Evolutionary conservation across 2,888 invertebrate genomes (phyloP).

Genomic region (Synanthedon vespiformis): DNA sequence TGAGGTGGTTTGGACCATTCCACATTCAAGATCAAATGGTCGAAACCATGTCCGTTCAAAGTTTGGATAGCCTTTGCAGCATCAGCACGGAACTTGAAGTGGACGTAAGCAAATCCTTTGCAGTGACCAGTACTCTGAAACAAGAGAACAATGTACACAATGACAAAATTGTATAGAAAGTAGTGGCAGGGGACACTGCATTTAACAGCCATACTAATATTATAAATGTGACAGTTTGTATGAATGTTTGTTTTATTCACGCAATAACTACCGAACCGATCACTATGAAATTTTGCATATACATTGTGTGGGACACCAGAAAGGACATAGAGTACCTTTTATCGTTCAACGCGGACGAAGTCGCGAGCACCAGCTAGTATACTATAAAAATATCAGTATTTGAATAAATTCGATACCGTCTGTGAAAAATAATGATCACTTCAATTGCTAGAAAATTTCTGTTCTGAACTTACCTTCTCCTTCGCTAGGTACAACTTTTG

Average conservation of each 20-base stretch:
- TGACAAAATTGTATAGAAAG: too few species aligned
- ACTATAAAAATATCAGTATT: background rate
- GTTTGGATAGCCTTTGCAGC: conserved; percentile 91
- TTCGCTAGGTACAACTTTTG: conserved; percentile 96
- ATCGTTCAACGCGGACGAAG: too few species aligned
- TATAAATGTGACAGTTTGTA: too few species aligned
- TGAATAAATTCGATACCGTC: background rate
- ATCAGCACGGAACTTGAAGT: conserved; percentile 91
- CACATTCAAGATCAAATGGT: conserved; percentile 97
- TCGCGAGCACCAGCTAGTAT: too few species aligned
- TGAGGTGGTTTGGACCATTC: conserved; percentile 96
- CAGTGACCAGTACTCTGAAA: conserved; percentile 79
- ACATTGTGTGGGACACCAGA: too few species aligned
- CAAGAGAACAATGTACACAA: background rate
- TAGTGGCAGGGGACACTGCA: too few species aligned
- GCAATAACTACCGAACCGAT: too few species aligned
- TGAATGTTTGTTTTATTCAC: too few species aligned
- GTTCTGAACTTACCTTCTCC: conserved; percentile 73
- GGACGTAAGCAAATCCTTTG: conserved; percentile 98
- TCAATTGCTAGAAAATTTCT: background rate
- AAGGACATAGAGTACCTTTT: too few species aligned
- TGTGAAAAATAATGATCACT: background rate
- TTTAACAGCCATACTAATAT: too few species aligned
- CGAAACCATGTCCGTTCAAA: conserved; percentile 94
- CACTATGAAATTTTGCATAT: too few species aligned